These are phyloP conservation scores for Pipistrellus pygmaeus DNA, from an alignment of 2,797 vertebrate species.

Conservation along the genomic window DNA sequence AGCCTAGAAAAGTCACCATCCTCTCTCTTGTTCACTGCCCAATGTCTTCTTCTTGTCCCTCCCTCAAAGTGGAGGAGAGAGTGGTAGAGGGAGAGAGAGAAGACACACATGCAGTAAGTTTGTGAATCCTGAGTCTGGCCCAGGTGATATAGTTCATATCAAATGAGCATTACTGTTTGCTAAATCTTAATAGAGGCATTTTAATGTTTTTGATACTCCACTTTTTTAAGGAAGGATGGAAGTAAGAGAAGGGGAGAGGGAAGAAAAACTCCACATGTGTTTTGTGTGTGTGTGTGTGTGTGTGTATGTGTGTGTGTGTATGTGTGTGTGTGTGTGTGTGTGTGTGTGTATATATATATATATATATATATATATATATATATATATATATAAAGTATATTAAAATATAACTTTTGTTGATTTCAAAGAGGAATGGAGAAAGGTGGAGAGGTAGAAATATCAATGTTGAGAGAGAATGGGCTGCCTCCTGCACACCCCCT, in stretches of 20 bases:
- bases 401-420: no score
- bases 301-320: no score
- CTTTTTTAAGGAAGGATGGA: not conserved
- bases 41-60: not conserved
- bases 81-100: not conserved
- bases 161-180: not conserved
- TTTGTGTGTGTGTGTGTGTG: no score
- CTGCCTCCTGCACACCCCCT: no score
- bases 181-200: not conserved
- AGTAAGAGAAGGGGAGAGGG: not conserved
- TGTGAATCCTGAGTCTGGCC: not conserved
- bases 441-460: no score
- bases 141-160: not conserved
- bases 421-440: no score
- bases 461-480: no score
- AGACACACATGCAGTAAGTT: not conserved
- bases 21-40: not conserved
- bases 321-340: no score
- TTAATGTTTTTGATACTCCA: not conserved
- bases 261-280: not conserved
- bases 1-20: not conserved
- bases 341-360: no score
- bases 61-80: not conserved
- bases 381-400: no score
- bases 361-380: no score